phyloP scores from a whole-genome alignment of 2,797 vertebrate genomes.

The Danio choprae region DNA sequence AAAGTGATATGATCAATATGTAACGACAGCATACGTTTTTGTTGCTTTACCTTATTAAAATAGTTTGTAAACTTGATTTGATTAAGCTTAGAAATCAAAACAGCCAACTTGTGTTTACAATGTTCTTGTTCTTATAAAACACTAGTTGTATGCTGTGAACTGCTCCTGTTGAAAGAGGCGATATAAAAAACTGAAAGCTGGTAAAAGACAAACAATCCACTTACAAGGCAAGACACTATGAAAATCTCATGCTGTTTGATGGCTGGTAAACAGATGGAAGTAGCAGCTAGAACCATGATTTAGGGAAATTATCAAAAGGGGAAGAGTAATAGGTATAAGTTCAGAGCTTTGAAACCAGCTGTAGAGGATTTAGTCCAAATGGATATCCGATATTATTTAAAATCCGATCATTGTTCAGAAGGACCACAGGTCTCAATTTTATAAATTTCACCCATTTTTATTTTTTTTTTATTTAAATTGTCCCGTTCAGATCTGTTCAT shows the following conservation, averaged over 20 bases:
- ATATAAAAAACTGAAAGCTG: neutral
- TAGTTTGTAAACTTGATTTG: too few species aligned
- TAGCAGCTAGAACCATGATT: neutral
- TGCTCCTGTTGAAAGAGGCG: neutral
- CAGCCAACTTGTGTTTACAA: too few species aligned
- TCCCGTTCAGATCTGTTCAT: neutral
- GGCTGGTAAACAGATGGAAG: neutral
- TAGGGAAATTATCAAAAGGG: neutral
- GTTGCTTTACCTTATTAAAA: too few species aligned
- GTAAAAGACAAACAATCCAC: neutral
- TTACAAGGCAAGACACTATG: neutral
- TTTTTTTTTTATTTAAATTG: too few species aligned
- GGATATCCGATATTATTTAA: too few species aligned
- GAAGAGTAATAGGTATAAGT: neutral
- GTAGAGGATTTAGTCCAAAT: conserved; percentile 3
- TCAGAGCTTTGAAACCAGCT: neutral
- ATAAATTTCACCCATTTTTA: too few species aligned
- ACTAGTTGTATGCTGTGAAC: neutral
- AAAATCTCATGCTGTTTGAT: neutral
- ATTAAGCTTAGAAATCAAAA: too few species aligned
- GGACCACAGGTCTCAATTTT: neutral
- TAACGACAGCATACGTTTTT: too few species aligned
- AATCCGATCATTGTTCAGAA: too few species aligned
- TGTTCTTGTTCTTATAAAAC: too few species aligned
- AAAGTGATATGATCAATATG: too few species aligned